Percentiles rank a stretch among this genome's conserved stretches.
phyloP scores from a whole-genome alignment of 1,140 invertebrate species.

The Calliopsis andreniformis region DNA sequence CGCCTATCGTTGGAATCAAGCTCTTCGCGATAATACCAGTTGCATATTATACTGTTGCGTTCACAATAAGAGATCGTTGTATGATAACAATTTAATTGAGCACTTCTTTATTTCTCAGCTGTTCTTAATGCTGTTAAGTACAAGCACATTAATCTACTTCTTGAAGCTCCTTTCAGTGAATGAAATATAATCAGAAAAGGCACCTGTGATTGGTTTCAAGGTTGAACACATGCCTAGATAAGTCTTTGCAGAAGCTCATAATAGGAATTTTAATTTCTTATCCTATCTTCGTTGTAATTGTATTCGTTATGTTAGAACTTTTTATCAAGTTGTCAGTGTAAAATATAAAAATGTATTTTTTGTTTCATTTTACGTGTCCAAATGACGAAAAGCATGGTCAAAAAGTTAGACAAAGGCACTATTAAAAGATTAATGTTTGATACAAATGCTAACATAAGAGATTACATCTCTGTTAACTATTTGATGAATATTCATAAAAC shows the following conservation, averaged over 20 bases:
- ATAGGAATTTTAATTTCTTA: too few relatives aligned
- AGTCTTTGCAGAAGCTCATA: too few relatives aligned
- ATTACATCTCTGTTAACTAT: neutral
- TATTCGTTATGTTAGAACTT: too few relatives aligned
- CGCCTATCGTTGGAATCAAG: neutral
- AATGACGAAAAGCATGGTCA: too few relatives aligned
- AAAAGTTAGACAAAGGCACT: neutral
- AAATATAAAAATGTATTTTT: too few relatives aligned
- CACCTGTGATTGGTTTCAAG: neutral
- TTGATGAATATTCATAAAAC: neutral
- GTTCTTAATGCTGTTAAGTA: slow-evolving; percentile 23
- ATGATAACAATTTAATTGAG: slow-evolving; percentile 19
- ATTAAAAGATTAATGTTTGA: neutral
- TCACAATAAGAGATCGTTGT: slow-evolving; percentile 25
- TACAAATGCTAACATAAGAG: neutral
- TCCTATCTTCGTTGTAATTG: too few relatives aligned
- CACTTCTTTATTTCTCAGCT: neutral
- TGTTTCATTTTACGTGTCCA: too few relatives aligned
- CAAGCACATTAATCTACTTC: slow-evolving; percentile 2
- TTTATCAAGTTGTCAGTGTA: too few relatives aligned
- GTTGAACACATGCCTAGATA: neutral
- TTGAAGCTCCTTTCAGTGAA: neutral
- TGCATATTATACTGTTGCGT: neutral
- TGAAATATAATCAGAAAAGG: neutral
- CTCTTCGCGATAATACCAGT: neutral